A percentile compares a stretch with the other conserved stretches of the same genome.
These are phyloP conservation scores for Brachionus calyciflorus DNA, from an alignment of 1,140 invertebrate genomes.

Conservation along the genomic window DNA sequence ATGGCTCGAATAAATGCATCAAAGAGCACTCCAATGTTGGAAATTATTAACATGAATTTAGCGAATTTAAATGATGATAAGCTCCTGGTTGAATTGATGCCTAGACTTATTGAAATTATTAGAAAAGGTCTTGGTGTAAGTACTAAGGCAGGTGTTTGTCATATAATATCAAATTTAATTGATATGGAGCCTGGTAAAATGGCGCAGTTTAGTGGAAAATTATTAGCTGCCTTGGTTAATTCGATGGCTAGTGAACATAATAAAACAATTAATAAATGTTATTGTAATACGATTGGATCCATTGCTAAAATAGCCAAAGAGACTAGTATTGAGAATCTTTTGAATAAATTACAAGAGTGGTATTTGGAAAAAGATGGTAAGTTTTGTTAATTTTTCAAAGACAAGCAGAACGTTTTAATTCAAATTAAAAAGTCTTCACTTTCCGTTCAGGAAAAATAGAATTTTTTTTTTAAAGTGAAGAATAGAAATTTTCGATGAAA, in stretches of 20 bases:
- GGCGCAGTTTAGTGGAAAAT: slow-evolving; percentile 22
- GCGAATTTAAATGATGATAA: slow-evolving; percentile 72
- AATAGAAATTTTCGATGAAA: too few species aligned
- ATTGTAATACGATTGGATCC: slow-evolving; percentile 22
- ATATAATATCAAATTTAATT: not conserved
- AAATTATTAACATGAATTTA: slow-evolving; percentile 71
- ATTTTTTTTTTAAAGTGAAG: too few species aligned
- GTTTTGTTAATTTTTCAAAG: not conserved
- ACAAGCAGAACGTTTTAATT: too few species aligned
- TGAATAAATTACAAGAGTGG: slow-evolving; percentile 33
- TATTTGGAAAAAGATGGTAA: slow-evolving; percentile 39
- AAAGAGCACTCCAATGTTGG: slow-evolving; percentile 78
- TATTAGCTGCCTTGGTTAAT: slow-evolving; percentile 34
- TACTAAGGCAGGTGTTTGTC: slow-evolving; percentile 65
- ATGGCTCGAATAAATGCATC: slow-evolving; percentile 72
- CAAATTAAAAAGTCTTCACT: too few species aligned
- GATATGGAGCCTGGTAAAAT: not conserved
- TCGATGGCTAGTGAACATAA: slow-evolving; percentile 34
- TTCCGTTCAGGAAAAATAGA: too few species aligned
- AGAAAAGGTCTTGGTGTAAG: slow-evolving; percentile 75
- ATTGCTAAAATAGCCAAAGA: slow-evolving; percentile 42
- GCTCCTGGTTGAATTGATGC: slow-evolving; percentile 74
- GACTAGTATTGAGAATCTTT: slow-evolving; percentile 19
- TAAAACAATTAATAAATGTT: slow-evolving; percentile 32
- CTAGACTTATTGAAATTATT: slow-evolving; percentile 76